Conservation (phyloP, 2,113 vertebrate species). For the Neofelis nebulosa region DNA sequence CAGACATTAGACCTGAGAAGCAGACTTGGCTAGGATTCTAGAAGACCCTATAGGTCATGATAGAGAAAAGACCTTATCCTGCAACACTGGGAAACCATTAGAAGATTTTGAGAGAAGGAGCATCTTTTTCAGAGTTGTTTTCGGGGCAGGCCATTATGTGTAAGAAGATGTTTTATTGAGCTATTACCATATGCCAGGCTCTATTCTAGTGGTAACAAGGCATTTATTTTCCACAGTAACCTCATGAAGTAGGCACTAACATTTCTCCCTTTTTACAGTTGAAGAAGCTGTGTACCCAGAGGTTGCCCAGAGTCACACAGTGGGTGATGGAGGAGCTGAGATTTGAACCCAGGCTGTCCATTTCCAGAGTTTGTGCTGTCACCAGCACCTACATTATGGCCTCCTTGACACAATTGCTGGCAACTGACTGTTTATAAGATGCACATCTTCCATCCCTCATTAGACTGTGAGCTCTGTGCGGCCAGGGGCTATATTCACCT, state of each 20-base stretch:
- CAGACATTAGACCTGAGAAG: neutral
- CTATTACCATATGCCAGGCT: neutral
- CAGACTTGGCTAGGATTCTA: neutral
- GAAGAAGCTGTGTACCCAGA: neutral
- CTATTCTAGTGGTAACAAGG: neutral
- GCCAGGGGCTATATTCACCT: neutral
- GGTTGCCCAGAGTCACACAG: neutral
- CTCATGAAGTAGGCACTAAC: neutral
- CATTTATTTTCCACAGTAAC: neutral
- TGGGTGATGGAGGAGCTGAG: neutral
- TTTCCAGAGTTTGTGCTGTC: neutral
- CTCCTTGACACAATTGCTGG: neutral
- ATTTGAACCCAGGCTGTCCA: neutral
- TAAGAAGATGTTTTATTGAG: neutral
- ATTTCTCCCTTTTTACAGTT: neutral
- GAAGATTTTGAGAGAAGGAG: neutral
- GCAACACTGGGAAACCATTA: neutral
- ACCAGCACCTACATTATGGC: rapidly evolving
- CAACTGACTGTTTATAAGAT: neutral
- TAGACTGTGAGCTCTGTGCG: neutral
- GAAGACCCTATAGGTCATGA: neutral
- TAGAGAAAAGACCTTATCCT: neutral
- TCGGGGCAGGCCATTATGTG: neutral
- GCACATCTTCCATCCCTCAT: no score
- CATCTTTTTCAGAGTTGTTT: neutral